phyloP scores from a whole-genome alignment of 2,888 invertebrate genomes.

The Ellobium chinense region DNA sequence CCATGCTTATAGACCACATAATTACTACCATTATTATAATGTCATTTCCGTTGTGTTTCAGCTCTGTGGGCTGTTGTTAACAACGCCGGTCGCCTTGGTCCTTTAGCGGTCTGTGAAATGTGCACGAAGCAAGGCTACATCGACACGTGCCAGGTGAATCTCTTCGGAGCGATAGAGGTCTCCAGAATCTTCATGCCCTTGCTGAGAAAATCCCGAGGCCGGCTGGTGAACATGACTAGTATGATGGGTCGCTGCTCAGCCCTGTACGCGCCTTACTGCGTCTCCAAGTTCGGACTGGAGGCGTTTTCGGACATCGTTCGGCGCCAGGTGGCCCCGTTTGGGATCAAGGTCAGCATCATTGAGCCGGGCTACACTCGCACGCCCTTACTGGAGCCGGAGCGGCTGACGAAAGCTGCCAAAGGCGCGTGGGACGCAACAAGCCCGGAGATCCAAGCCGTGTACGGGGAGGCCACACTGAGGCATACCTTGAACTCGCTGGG shows the following conservation, averaged over 20 bases:
- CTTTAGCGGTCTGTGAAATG: slow-evolving; percentile 23
- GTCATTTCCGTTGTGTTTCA: too few species aligned
- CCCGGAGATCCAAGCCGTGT: slow-evolving; percentile 2
- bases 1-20: too few species aligned
- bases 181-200: slow-evolving; percentile 35
- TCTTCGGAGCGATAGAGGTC: slow-evolving; percentile 35
- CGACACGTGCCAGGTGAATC: slow-evolving; percentile 29
- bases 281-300: slow-evolving; percentile 26
- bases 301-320: slow-evolving; percentile 16
- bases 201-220: slow-evolving; percentile 40
- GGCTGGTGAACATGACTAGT: slow-evolving; percentile 40
- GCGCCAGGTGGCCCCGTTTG: slow-evolving; percentile 11
- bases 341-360: slow-evolving; percentile 16
- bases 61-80: slow-evolving; percentile 46
- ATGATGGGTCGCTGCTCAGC: slow-evolving; percentile 26
- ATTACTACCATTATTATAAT: too few species aligned
- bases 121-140: neutral
- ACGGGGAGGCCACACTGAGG: neutral
- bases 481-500: neutral
- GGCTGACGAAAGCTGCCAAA: neutral
- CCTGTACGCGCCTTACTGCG: neutral
- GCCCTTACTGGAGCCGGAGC: neutral
- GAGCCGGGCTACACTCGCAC: slow-evolving; percentile 23
- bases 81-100: slow-evolving; percentile 37
- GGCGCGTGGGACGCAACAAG: neutral